These are phyloP conservation scores for Protobothrops mucrosquamatus DNA, from an alignment of 2,113 vertebrate species.

Conservation along the genomic window DNA sequence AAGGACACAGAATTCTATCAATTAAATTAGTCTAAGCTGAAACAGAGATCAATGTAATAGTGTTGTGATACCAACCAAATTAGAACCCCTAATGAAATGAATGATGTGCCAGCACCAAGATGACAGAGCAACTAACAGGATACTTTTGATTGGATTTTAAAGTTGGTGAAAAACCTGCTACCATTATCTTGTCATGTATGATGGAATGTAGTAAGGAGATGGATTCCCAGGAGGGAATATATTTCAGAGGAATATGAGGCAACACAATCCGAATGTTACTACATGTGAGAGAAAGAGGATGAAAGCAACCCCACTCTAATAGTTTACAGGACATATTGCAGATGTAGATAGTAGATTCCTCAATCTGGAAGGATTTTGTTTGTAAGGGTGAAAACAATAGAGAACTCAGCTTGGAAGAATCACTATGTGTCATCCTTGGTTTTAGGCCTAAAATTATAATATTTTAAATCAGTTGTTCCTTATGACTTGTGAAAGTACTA, in stretches of 20 bases:
- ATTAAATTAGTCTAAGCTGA: conserved; percentile 83
- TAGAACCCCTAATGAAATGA: conserved; percentile 76
- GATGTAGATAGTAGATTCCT: background rate
- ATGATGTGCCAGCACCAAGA: conserved; percentile 62
- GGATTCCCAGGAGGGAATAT: background rate
- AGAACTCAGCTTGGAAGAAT: background rate
- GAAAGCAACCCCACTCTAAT: background rate
- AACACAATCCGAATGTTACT: background rate
- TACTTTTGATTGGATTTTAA: conserved; percentile 37
- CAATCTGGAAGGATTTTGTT: background rate
- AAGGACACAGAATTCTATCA: conserved; percentile 80
- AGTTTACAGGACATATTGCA: background rate
- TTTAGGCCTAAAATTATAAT: background rate
- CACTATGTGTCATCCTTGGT: background rate
- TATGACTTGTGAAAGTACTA: background rate
- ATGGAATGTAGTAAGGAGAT: background rate
- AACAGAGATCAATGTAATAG: conserved; percentile 82
- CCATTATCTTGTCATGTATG: conserved; percentile 38
- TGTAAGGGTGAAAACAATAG: background rate
- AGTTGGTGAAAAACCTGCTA: conserved; percentile 51
- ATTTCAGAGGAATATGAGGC: background rate
- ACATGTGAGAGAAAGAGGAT: background rate
- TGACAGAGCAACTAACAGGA: background rate
- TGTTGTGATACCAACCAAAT: conserved; percentile 81
- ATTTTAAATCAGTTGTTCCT: background rate